Percentiles rank a stretch among this genome's conserved stretches.
Evolutionary conservation across 2,797 vertebrate genomes (phyloP).

Genomic region (Oreochromis mossambicus): DNA sequence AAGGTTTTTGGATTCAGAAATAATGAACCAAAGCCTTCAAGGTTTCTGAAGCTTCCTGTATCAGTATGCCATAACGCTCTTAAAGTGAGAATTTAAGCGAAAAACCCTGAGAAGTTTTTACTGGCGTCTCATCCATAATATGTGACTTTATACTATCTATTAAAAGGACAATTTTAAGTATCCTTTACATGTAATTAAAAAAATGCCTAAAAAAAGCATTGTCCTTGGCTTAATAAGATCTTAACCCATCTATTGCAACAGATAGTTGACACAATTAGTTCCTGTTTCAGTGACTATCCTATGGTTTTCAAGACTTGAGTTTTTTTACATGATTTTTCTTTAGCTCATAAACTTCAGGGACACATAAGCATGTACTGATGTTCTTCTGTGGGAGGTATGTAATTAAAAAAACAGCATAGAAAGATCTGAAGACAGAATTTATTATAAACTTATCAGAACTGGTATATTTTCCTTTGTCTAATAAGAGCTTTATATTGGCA

Average conservation of each 20-base stretch:
- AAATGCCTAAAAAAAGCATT: not conserved
- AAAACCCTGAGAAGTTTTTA: not conserved
- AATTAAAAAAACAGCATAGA: not conserved
- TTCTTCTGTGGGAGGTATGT: not conserved
- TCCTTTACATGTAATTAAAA: not conserved
- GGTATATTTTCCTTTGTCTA: not conserved
- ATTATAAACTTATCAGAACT: not conserved
- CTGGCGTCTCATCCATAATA: not conserved
- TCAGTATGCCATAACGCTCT: not conserved
- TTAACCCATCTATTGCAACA: not conserved
- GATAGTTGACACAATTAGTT: not conserved
- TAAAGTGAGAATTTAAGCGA: not conserved
- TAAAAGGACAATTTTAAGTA: not conserved
- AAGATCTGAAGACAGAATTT: not conserved
- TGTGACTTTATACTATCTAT: not conserved
- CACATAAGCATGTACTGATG: not conserved
- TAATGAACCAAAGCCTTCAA: not conserved
- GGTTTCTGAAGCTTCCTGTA: not conserved
- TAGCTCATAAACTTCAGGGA: not conserved
- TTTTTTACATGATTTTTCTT: not conserved
- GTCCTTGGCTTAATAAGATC: not conserved
- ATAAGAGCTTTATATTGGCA: not conserved
- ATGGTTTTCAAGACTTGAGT: not conserved
- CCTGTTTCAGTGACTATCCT: not conserved
- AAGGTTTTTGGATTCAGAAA: conserved; percentile 2